These are phyloP conservation scores for Lasiurus cinereus DNA, from an alignment of 2,113 vertebrate genomes.

Conservation along the genomic window DNA sequence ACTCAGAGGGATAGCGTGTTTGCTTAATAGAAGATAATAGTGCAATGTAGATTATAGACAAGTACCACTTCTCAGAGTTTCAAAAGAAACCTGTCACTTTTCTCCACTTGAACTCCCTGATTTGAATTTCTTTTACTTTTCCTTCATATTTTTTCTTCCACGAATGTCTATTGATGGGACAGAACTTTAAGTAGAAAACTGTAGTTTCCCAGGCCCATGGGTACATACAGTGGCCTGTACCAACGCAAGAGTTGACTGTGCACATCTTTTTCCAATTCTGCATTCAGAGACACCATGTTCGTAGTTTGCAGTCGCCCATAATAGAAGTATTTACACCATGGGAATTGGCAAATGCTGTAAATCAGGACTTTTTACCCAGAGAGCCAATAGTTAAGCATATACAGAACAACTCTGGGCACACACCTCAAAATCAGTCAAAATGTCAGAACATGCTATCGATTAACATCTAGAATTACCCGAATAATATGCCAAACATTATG, in stretches of 20 bases:
- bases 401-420: background rate
- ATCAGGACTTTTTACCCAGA: background rate
- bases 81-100: background rate
- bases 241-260: accelerated
- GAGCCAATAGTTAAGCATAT: background rate
- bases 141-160: background rate
- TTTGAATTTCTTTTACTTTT: conserved; percentile 39
- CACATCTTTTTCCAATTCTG: background rate
- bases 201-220: background rate
- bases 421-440: background rate
- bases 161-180: background rate
- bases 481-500: background rate
- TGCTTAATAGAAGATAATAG: background rate
- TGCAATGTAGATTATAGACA: background rate
- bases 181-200: background rate
- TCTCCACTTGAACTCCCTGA: background rate
- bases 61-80: background rate
- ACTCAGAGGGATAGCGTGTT: background rate
- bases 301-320: background rate
- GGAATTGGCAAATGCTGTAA: background rate
- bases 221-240: background rate
- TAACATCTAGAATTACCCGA: background rate
- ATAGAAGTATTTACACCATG: background rate
- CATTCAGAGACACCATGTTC: background rate
- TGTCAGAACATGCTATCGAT: conserved; percentile 9